Conservation (phyloP, 2,113 vertebrate genomes). For the Hippocampus mohnikei region DNA sequence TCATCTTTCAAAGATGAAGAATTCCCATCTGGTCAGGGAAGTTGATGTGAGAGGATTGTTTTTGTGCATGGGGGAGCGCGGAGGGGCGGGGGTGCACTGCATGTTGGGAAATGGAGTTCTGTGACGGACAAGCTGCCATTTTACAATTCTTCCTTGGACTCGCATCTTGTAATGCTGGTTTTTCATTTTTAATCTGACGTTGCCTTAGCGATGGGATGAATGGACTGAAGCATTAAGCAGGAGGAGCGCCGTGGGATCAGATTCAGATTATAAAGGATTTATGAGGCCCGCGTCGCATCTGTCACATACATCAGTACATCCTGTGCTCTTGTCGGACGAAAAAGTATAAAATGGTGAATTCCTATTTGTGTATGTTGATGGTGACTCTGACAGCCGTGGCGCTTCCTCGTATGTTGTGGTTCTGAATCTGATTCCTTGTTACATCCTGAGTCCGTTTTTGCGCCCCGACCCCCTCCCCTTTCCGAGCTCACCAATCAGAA, state of each 20-base stretch:
- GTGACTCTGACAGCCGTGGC: background rate
- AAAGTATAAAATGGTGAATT: constrained; percentile 13
- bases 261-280: constrained; percentile 66
- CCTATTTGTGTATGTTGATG: background rate
- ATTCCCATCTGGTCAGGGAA: constrained; percentile 57
- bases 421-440: background rate
- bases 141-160: constrained; percentile 38
- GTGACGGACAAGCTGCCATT: constrained; percentile 58
- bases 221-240: constrained; percentile 30
- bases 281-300: constrained; percentile 45
- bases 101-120: constrained; percentile 66
- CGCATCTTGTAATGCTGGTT: background rate
- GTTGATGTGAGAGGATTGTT: constrained; percentile 50
- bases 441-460: too few species aligned
- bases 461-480: too few species aligned
- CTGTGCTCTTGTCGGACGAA: background rate
- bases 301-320: constrained; percentile 30
- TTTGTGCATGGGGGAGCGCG: constrained; percentile 45
- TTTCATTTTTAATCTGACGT: constrained; percentile 1
- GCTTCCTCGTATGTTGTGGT: background rate
- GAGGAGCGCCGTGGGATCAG: constrained; percentile 28
- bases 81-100: constrained; percentile 43
- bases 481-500: too few species aligned
- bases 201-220: constrained; percentile 5
- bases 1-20: constrained; percentile 53